Percentiles rank a stretch among this genome's conserved stretches.
Conservation (phyloP, 1,140 invertebrate species). For the Eupeodes corollae region DNA sequence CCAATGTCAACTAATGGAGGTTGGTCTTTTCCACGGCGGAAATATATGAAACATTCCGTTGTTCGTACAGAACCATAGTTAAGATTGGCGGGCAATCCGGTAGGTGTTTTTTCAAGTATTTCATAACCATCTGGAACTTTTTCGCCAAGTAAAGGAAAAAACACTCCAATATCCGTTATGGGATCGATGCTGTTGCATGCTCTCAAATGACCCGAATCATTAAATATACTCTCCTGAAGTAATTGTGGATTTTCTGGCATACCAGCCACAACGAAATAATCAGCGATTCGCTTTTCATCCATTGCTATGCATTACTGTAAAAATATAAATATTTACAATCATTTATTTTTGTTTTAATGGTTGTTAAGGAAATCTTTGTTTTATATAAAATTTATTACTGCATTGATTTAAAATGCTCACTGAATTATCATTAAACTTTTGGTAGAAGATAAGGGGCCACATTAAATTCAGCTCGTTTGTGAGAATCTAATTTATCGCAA, state of each 20-base stretch:
- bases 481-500: too few relatives aligned
- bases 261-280: conserved; percentile 97
- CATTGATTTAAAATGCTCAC: too few relatives aligned
- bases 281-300: conserved; percentile 72
- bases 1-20: conserved; percentile 96
- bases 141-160: conserved; percentile 84
- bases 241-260: conserved; percentile 68
- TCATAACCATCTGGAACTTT: conserved; percentile 67
- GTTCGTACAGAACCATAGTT: conserved; percentile 94
- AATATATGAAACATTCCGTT: conserved; percentile 88
- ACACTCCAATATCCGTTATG: conserved; percentile 86
- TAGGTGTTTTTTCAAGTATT: conserved; percentile 75
- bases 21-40: conserved; percentile 80
- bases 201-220: conserved; percentile 70
- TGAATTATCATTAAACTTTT: too few relatives aligned
- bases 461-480: too few relatives aligned
- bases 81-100: conserved; percentile 78
- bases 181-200: conserved; percentile 57
- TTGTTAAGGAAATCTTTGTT: too few relatives aligned
- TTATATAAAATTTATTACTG: too few relatives aligned
- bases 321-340: not conserved
- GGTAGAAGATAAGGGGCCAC: too few relatives aligned
- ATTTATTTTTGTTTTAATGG: too few relatives aligned
- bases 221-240: conserved; percentile 67
- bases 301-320: conserved; percentile 37